Base-by-base conservation (phyloP, 2,113 vertebrate species). In the Lamprotornis superbus region DNA sequence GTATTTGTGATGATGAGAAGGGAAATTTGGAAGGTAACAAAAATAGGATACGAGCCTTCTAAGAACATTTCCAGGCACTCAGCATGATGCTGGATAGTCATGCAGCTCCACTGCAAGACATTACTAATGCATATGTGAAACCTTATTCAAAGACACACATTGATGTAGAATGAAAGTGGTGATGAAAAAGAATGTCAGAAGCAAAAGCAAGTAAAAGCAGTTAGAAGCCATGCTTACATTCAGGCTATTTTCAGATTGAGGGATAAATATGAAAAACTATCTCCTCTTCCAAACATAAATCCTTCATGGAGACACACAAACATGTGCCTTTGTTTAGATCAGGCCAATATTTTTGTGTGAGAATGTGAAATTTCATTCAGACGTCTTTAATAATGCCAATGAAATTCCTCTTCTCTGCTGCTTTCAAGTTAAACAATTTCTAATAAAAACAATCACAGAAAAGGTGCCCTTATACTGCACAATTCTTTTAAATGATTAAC, bases 81-180 rank as follows among this genome's bases (percentile, higher is more conserved):
- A 22, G 33, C 0, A 0, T 67, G 31, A 37, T 1, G 1, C 40
- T 44, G 25, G 40, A 40, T 8, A 23, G 28, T 20, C 68, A 3
- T 23, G 6, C 28, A 44, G 19, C 20, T n/a, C 63, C 3, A 0
- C 11, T 80, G 63, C n/a, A 90, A 69, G 25, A n/a, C 1, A 0
- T 53, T 65, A 53, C 37, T 89, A 52, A 49, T 31, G 20, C 4
- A 4, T 11, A 12, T 39, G n/a, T 74, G 68, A 83, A 83, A 74
- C 17, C 25, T 80, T 53, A 30, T 53, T 85, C 19, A 65, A 33
- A 87, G 55, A 27, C 13, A 65, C 8, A 61, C 15, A 28, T 12
- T 76, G 67, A 68, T 46, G n/a, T 7, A 55, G n/a, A 73, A 56
- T 53, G 71, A 69, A 40, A 83, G 24, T 11, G 10, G 16, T 24